These are phyloP conservation scores for Chaenogobius annularis DNA, from an alignment of 2,113 vertebrate genomes.

Conservation along the genomic window DNA sequence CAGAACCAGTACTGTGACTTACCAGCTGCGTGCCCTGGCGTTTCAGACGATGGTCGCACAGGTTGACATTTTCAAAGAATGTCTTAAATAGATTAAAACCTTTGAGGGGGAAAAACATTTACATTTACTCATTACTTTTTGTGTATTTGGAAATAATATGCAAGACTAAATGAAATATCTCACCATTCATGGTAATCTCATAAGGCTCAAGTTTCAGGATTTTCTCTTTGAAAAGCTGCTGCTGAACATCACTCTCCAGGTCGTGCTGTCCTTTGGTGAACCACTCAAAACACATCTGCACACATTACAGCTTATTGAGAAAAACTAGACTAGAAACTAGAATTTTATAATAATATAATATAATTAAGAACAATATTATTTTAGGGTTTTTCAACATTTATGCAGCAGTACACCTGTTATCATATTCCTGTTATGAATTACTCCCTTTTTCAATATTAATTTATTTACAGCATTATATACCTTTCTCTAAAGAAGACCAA, in stretches of 20 bases:
- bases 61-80: slow-evolving; percentile 99
- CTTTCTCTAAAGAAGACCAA: neutral
- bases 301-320: neutral
- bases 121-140: neutral
- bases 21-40: slow-evolving; percentile 97
- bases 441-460: too few species aligned
- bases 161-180: slow-evolving; percentile 9
- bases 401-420: neutral
- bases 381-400: neutral
- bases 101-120: slow-evolving; percentile 59
- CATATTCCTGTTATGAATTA: too few species aligned
- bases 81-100: slow-evolving; percentile 99
- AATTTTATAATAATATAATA: too few species aligned
- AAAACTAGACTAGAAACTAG: neutral
- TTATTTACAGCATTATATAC: neutral
- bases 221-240: slow-evolving; percentile 98
- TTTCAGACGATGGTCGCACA: slow-evolving; percentile 97
- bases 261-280: slow-evolving; percentile 98
- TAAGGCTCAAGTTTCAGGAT: slow-evolving; percentile 97
- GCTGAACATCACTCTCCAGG: slow-evolving; percentile 96
- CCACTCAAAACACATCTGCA: slow-evolving; percentile 99
- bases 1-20: slow-evolving; percentile 43
- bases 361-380: neutral
- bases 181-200: slow-evolving; percentile 99
- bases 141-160: neutral